phyloP scores from a whole-genome alignment of 2,888 invertebrate genomes.

The Mythimna albipuncta region DNA sequence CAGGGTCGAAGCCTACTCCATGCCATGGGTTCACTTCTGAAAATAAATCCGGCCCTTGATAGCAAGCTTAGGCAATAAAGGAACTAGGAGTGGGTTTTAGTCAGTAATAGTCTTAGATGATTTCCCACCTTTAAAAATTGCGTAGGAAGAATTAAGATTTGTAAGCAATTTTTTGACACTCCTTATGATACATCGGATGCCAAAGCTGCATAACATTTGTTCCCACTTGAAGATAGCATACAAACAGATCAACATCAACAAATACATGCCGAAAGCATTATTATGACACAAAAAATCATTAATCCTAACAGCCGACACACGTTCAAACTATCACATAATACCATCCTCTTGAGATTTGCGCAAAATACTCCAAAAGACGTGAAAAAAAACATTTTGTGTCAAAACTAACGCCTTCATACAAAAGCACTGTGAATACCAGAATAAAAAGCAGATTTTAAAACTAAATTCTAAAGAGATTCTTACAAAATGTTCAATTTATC shows the following conservation, averaged over 20 bases:
- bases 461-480: not conserved
- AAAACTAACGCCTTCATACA: conserved; percentile 72
- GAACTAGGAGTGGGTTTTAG: no score
- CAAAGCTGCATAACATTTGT: conserved; percentile 6
- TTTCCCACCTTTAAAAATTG: no score
- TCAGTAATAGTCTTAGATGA: no score
- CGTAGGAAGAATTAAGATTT: no score
- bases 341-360: conserved; percentile 69
- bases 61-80: no score
- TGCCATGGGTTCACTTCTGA: no score
- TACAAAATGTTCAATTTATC: not conserved
- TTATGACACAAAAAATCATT: conserved; percentile 45
- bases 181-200: not conserved
- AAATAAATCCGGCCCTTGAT: no score
- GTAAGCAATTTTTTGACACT: not conserved
- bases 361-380: conserved; percentile 68
- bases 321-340: conserved; percentile 65
- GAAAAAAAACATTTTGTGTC: conserved; percentile 70
- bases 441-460: conserved; percentile 20
- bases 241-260: conserved; percentile 38
- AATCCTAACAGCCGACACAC: conserved; percentile 51
- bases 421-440: conserved; percentile 20
- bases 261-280: conserved; percentile 49
- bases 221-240: conserved; percentile 44
- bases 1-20: no score